Conservation (phyloP, 2,888 invertebrate genomes). For the Heliconius ismenius region DNA sequence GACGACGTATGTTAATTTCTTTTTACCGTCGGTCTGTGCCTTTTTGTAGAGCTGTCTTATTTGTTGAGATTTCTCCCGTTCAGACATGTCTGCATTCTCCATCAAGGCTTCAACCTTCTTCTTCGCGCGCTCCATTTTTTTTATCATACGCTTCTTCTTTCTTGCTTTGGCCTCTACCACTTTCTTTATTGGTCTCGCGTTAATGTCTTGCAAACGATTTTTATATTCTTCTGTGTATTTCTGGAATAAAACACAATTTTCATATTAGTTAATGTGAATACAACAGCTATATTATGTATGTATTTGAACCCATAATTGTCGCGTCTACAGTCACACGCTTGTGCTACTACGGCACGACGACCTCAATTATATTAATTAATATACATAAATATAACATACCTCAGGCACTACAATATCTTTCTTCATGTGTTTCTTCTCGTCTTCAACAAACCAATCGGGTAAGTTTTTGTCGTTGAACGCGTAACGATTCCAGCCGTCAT, state of each 20-base stretch:
- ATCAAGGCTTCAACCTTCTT: slow-evolving; percentile 97
- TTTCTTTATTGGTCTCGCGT: slow-evolving; percentile 98
- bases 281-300: neutral
- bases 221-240: slow-evolving; percentile 93
- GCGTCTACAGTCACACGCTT: neutral
- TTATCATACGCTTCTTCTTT: slow-evolving; percentile 94
- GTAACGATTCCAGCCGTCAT: slow-evolving; percentile 96
- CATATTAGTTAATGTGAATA: neutral
- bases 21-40: slow-evolving; percentile 91
- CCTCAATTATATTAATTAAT: too few relatives aligned
- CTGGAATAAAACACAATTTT: slow-evolving; percentile 59
- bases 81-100: slow-evolving; percentile 94
- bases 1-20: slow-evolving; percentile 95
- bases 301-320: neutral
- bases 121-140: slow-evolving; percentile 94
- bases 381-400: slow-evolving; percentile 53
- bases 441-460: slow-evolving; percentile 97
- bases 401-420: slow-evolving; percentile 92
- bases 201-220: slow-evolving; percentile 90
- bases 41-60: slow-evolving; percentile 96
- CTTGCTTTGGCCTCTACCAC: slow-evolving; percentile 98
- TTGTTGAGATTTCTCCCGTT: slow-evolving; percentile 95
- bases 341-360: too few relatives aligned
- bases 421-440: slow-evolving; percentile 95
- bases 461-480: slow-evolving; percentile 94